Evolutionary conservation across 2,888 invertebrate genomes (phyloP).

Genomic region (Cataglyphis rosenhaueri): DNA sequence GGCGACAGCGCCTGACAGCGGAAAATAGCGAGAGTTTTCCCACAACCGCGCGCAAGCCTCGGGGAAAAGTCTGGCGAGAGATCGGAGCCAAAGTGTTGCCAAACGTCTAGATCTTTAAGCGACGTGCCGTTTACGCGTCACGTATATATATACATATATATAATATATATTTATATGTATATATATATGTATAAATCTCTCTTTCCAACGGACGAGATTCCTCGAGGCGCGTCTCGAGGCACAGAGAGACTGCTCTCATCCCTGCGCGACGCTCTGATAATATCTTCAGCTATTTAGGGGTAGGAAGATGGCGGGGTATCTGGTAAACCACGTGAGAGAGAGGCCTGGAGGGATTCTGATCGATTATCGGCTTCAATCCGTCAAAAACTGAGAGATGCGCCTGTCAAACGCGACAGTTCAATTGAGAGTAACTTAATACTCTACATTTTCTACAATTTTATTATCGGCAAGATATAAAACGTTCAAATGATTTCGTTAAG

Average conservation of each 20-base stretch:
- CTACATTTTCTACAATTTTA: background rate
- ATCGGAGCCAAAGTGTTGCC: background rate
- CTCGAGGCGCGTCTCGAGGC: background rate
- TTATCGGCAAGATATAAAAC: background rate
- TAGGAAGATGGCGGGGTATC: background rate
- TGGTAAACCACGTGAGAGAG: background rate
- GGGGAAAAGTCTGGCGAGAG: background rate
- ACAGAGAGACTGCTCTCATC: background rate
- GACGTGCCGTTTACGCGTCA: background rate
- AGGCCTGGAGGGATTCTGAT: background rate
- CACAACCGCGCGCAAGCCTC: constrained; percentile 31
- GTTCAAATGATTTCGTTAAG: background rate
- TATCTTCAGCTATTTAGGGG: background rate
- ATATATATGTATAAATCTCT: background rate
- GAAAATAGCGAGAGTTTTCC: too few relatives aligned
- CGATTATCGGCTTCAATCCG: background rate
- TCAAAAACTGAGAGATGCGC: background rate
- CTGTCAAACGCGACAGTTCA: background rate
- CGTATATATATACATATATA: background rate
- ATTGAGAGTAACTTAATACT: background rate
- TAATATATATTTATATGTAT: too few relatives aligned
- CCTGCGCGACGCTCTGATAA: background rate
- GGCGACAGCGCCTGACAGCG: constrained; percentile 34
- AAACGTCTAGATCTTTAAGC: background rate
- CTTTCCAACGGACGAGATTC: background rate